These are phyloP conservation scores for Lochmaea capreae DNA, from an alignment of 2,888 invertebrate genomes.

Conservation along the genomic window DNA sequence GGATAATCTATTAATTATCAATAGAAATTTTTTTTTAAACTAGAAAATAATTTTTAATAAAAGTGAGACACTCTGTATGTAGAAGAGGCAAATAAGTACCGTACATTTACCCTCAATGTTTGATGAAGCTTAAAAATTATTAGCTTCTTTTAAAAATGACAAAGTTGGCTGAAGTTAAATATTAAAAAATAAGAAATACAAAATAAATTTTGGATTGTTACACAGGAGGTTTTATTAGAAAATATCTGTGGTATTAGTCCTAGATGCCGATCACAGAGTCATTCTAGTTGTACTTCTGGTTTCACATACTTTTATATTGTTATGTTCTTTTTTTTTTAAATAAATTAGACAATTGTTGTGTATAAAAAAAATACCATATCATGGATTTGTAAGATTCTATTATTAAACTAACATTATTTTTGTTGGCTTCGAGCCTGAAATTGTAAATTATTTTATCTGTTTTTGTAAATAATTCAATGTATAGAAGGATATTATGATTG, in stretches of 20 bases:
- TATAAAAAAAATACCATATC: slow-evolving; percentile 64
- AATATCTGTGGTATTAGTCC: slow-evolving; percentile 7
- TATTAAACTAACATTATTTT: slow-evolving; percentile 60
- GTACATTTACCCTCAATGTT: neutral
- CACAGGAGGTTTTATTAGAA: neutral
- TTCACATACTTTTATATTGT: slow-evolving; percentile 58
- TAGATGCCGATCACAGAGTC: slow-evolving; percentile 29
- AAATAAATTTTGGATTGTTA: neutral
- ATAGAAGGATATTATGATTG: slow-evolving; percentile 67
- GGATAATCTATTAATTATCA: too few relatives aligned
- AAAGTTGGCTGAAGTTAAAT: neutral
- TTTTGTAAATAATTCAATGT: slow-evolving; percentile 68
- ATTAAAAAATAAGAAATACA: neutral
- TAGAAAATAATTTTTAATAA: too few relatives aligned
- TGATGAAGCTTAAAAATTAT: neutral
- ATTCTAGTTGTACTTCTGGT: slow-evolving; percentile 51
- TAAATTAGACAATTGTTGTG: slow-evolving; percentile 62
- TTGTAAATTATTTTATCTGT: slow-evolving; percentile 66
- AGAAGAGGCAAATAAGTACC: neutral
- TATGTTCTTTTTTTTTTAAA: slow-evolving; percentile 57
- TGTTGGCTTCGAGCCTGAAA: slow-evolving; percentile 59
- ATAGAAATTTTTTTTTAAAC: too few relatives aligned
- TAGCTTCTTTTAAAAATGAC: neutral
- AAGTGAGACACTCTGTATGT: too few relatives aligned
- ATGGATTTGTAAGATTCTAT: slow-evolving; percentile 63